Evolutionary conservation across 2,113 vertebrate species (phyloP).

Genomic region (Aspiorhynchus laticeps): DNA sequence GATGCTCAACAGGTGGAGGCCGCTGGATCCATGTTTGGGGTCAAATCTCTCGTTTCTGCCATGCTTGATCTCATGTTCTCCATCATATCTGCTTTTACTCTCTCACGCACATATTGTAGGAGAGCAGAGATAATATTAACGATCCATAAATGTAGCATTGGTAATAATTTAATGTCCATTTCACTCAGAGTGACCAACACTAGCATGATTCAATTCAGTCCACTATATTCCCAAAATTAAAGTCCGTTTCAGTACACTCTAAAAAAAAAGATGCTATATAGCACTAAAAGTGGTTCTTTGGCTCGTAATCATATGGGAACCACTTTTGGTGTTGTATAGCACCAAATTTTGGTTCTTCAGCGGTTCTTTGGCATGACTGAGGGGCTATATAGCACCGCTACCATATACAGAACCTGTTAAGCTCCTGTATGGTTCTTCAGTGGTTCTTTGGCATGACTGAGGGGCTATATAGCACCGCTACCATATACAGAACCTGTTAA

Average conservation of each 20-base stretch:
- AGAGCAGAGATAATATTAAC: background rate
- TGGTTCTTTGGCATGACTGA: too few species aligned
- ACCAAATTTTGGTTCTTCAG: too few species aligned
- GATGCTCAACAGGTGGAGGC: slow-evolving; percentile 30
- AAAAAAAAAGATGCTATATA: too few species aligned
- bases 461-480: too few species aligned
- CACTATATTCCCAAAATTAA: background rate
- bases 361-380: too few species aligned
- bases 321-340: too few species aligned
- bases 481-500: too few species aligned
- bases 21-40: background rate
- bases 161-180: background rate
- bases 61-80: background rate
- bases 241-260: background rate
- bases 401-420: too few species aligned
- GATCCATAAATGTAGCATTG: background rate
- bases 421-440: too few species aligned
- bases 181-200: background rate
- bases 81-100: slow-evolving; percentile 1
- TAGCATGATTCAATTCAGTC: background rate
- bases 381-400: too few species aligned
- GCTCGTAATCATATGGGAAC: too few species aligned
- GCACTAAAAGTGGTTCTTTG: too few species aligned
- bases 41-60: slow-evolving; percentile 12
- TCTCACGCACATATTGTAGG: background rate